A percentile compares a stretch with the other conserved stretches of the same genome.
phyloP scores from a whole-genome alignment of 2,797 vertebrate genomes.

The Gymnoscopelus microlampas region DNA sequence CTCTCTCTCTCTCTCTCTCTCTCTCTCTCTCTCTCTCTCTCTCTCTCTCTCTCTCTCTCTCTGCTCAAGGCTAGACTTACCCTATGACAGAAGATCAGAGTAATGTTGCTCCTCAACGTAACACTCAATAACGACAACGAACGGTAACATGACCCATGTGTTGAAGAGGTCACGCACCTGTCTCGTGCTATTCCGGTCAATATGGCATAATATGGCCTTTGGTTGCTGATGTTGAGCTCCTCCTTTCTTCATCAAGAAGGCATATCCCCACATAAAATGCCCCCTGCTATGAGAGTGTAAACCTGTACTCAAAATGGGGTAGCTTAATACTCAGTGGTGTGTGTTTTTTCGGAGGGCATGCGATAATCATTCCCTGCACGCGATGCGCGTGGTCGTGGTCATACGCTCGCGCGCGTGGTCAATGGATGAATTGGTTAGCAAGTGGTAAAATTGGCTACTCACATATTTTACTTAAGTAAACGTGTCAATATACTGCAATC shows the following conservation, averaged over 20 bases:
- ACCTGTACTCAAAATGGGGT: not conserved
- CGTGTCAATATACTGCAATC: too few species aligned
- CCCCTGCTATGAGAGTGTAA: not conserved
- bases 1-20: constrained; percentile 9
- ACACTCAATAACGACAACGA: constrained; percentile 54
- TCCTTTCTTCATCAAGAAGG: not conserved
- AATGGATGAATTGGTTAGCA: too few species aligned
- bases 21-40: not conserved
- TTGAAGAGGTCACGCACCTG: constrained; percentile 44
- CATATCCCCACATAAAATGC: not conserved
- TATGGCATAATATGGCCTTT: not conserved
- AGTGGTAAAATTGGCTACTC: too few species aligned
- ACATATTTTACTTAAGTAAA: too few species aligned
- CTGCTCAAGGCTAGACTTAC: constrained; percentile 59
- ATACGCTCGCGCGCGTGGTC: too few species aligned
- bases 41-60: not conserved
- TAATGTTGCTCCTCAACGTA: constrained; percentile 57
- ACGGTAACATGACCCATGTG: constrained; percentile 46
- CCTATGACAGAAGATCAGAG: constrained; percentile 69
- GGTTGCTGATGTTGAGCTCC: not conserved
- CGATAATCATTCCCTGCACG: too few species aligned
- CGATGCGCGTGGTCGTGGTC: too few species aligned
- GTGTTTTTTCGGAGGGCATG: too few species aligned
- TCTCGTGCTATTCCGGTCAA: constrained; percentile 14
- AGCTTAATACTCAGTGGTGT: too few species aligned